phyloP scores from a whole-genome alignment of 2,888 invertebrate genomes.

The Epirrita christyi region DNA sequence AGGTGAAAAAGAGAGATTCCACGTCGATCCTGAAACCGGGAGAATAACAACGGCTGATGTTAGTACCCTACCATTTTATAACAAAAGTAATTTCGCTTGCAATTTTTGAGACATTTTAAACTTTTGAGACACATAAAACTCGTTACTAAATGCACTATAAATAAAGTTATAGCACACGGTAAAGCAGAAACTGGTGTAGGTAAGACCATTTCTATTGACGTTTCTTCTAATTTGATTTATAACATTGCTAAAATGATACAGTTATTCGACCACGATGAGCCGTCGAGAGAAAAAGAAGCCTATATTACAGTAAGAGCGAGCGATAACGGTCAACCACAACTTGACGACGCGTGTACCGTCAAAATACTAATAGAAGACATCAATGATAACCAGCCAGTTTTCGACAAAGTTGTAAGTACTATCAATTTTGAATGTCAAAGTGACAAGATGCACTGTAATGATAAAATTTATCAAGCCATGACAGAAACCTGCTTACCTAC shows the following conservation, averaged over 20 bases:
- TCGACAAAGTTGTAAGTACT: slow-evolving; percentile 92
- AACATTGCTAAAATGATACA: slow-evolving; percentile 55
- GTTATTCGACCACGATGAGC: slow-evolving; percentile 95
- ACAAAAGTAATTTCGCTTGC: too few species aligned
- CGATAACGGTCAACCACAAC: slow-evolving; percentile 95
- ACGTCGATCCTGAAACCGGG: slow-evolving; percentile 91
- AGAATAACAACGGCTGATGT: slow-evolving; percentile 89
- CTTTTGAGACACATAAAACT: too few species aligned
- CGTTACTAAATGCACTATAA: neutral
- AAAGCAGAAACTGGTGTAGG: slow-evolving; percentile 47
- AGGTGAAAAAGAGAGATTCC: slow-evolving; percentile 90
- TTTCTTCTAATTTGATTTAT: slow-evolving; percentile 18
- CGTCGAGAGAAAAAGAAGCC: slow-evolving; percentile 91
- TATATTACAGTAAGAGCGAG: slow-evolving; percentile 96
- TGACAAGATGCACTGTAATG: neutral
- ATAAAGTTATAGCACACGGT: slow-evolving; percentile 31
- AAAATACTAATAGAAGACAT: slow-evolving; percentile 95
- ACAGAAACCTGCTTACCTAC: too few species aligned
- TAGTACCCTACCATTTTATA: slow-evolving; percentile 52
- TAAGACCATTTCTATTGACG: slow-evolving; percentile 22
- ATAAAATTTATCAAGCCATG: slow-evolving; percentile 2
- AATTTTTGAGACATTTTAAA: too few species aligned
- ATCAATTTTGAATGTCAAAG: slow-evolving; percentile 20
- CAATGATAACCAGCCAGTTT: slow-evolving; percentile 95
- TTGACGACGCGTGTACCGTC: slow-evolving; percentile 97